These are phyloP conservation scores for Dione vanillae DNA, from an alignment of 2,888 invertebrate genomes.

Conservation along the genomic window DNA sequence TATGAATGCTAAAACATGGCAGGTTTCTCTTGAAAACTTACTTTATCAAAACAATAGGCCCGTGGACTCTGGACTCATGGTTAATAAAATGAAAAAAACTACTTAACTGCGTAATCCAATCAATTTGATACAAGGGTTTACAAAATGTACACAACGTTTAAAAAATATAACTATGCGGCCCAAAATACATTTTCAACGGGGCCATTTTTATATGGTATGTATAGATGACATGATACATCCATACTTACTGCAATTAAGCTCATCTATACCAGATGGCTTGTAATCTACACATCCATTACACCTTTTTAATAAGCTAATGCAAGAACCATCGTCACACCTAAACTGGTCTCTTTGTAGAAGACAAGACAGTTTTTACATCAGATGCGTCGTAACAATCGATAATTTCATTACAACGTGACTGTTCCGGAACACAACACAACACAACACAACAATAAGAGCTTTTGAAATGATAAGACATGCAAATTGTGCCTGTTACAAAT, in stretches of 20 bases:
- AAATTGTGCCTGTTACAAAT: slow-evolving; percentile 76
- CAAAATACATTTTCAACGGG: too few relatives aligned
- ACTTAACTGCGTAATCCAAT: too few relatives aligned
- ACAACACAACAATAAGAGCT: too few relatives aligned
- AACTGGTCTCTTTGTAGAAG: slow-evolving; percentile 81
- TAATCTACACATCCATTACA: slow-evolving; percentile 87
- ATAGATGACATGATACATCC: background rate
- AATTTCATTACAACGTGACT: slow-evolving; percentile 80
- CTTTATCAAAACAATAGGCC: too few relatives aligned
- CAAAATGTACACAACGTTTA: too few relatives aligned
- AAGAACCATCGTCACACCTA: slow-evolving; percentile 86
- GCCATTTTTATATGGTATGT: background rate
- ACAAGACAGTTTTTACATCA: slow-evolving; percentile 73
- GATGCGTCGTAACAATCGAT: slow-evolving; percentile 81
- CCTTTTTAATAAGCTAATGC: slow-evolving; percentile 85
- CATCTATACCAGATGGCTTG: slow-evolving; percentile 84
- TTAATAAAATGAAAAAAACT: too few relatives aligned
- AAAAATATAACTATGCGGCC: too few relatives aligned
- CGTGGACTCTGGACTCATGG: too few relatives aligned
- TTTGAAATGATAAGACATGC: slow-evolving; percentile 85
- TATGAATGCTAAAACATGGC: too few relatives aligned
- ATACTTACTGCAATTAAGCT: slow-evolving; percentile 30
- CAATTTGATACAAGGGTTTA: too few relatives aligned
- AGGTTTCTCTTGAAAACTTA: too few relatives aligned
- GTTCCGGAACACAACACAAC: slow-evolving; percentile 85